Evolutionary conservation across 1,140 invertebrate genomes (phyloP).

Genomic region (Lasioglossum albipes): DNA sequence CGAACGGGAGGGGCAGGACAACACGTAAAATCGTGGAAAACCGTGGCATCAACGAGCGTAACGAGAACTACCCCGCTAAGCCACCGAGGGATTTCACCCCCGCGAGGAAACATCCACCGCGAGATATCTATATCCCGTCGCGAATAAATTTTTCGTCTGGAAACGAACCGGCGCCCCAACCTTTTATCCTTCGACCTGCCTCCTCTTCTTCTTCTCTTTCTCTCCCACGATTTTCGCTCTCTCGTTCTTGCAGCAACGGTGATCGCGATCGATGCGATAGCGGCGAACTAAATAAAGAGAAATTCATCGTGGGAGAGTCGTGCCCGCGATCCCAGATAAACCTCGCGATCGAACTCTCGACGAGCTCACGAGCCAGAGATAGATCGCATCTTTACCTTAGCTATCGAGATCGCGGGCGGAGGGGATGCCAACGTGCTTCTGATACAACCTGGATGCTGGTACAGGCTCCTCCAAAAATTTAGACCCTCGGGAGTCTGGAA

Average conservation of each 20-base stretch:
- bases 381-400: conserved; percentile 18
- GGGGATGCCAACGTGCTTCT: conserved; percentile 12
- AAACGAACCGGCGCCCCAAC: neutral
- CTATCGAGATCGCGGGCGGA: conserved; percentile 20
- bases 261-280: neutral
- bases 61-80: conserved; percentile 45
- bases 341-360: conserved; percentile 2
- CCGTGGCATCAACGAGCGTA: conserved; percentile 51
- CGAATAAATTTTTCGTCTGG: conserved; percentile 38
- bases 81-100: conserved; percentile 49
- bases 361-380: conserved; percentile 6
- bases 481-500: too few relatives aligned
- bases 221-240: too few relatives aligned
- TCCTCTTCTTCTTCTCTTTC: too few relatives aligned
- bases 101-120: conserved; percentile 22
- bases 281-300: too few relatives aligned
- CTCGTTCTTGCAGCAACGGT: too few relatives aligned
- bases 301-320: neutral
- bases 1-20: conserved; percentile 55
- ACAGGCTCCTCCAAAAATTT: too few relatives aligned
- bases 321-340: neutral
- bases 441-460: neutral
- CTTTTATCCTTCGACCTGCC: neutral
- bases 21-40: conserved; percentile 52
- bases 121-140: conserved; percentile 1